Conservation (phyloP, 2,888 invertebrate species). For the Hemaris fuciformis region DNA sequence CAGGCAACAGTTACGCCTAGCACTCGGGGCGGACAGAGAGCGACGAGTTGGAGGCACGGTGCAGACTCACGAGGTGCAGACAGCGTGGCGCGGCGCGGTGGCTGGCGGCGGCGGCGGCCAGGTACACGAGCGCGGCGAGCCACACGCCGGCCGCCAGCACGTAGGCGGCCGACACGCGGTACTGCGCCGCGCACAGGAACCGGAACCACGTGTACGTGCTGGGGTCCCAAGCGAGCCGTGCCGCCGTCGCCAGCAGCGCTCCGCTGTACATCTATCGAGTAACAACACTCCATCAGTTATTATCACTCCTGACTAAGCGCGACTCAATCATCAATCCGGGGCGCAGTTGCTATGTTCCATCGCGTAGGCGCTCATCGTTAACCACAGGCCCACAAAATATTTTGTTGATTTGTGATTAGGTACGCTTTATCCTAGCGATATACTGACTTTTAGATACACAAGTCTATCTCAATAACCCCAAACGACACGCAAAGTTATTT, state of each 20-base stretch:
- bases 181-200: constrained; percentile 74
- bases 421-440: no score
- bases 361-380: no score
- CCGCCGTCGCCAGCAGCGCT: constrained; percentile 76
- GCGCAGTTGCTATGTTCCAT: no score
- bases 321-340: no score
- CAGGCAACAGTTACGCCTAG: neutral
- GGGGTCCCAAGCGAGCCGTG: constrained; percentile 77
- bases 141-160: constrained; percentile 67
- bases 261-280: constrained; percentile 74
- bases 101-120: constrained; percentile 62
- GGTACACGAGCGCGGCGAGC: constrained; percentile 70
- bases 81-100: constrained; percentile 29
- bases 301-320: no score
- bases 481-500: no score
- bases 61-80: constrained; percentile 48
- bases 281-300: neutral
- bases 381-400: no score
- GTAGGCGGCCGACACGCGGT: constrained; percentile 70
- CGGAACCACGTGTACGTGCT: constrained; percentile 78
- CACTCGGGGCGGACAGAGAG: no score
- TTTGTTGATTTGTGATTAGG: no score
- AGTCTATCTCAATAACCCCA: no score
- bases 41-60: no score
- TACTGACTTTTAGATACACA: no score